phyloP scores from a whole-genome alignment of 2,113 vertebrate species.

The Ibidorhyncha struthersii region DNA sequence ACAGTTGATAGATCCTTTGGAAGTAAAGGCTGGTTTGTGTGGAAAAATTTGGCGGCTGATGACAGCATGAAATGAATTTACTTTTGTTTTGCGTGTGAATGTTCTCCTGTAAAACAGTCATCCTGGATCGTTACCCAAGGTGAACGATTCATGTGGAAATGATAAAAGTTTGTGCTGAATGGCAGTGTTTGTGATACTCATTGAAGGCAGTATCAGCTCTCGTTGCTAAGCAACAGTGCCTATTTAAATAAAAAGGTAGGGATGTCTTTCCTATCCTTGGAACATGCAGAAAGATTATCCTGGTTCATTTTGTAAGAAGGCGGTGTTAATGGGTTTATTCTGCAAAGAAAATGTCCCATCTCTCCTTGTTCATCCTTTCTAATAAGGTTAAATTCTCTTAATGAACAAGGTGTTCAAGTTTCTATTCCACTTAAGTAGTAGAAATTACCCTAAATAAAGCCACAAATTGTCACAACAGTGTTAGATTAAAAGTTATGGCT shows the following conservation, averaged over 20 bases:
- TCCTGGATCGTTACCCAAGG: not conserved
- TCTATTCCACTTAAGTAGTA: not conserved
- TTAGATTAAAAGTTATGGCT: not conserved
- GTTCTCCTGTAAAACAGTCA: not conserved
- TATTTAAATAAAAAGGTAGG: not conserved
- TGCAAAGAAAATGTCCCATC: not conserved
- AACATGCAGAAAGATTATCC: not conserved
- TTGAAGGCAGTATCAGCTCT: not conserved
- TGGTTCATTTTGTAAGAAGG: not conserved
- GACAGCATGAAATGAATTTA: constrained; percentile 12
- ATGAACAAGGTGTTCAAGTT: not conserved
- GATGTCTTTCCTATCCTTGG: not conserved
- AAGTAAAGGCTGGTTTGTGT: not conserved
- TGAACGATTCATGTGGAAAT: not conserved
- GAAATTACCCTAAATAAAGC: not conserved
- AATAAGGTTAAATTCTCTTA: not conserved
- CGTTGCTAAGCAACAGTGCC: not conserved
- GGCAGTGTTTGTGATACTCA: not conserved
- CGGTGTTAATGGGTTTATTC: not conserved
- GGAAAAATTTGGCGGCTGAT: not conserved
- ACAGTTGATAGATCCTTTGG: not conserved
- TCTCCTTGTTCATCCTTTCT: not conserved
- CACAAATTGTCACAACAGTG: not conserved
- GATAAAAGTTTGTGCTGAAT: not conserved
- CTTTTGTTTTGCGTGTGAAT: not conserved